Evolutionary conservation across 2,888 invertebrate species (phyloP).

Genomic region (Linyphia triangularis): DNA sequence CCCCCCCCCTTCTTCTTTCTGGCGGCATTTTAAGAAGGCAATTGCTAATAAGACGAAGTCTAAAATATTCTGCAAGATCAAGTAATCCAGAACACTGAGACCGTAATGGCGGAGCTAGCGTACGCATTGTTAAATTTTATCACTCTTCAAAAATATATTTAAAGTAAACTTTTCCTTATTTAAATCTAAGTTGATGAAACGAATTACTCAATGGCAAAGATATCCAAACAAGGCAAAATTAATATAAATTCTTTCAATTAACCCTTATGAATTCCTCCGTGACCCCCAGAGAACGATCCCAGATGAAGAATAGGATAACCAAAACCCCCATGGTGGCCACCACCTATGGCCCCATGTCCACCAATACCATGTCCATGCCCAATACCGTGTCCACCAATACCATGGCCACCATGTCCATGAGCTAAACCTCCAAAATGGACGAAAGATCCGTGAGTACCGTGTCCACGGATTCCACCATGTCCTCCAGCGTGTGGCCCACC

Average conservation of each 20-base stretch:
- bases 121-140: background rate
- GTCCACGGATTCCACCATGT: background rate
- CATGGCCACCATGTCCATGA: background rate
- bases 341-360: background rate
- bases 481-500: background rate
- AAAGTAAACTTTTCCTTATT: background rate
- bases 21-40: too few species aligned
- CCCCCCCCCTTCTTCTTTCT: too few species aligned
- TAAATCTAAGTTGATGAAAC: background rate
- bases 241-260: background rate
- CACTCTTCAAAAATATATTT: background rate
- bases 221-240: background rate
- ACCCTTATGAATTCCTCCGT: background rate
- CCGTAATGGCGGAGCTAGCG: background rate
- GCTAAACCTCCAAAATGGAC: conserved; percentile 5
- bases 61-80: background rate
- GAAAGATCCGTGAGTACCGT: background rate
- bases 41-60: too few species aligned
- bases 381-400: background rate
- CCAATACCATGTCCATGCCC: background rate
- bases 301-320: conserved; percentile 11
- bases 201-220: background rate
- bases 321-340: background rate
- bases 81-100: background rate
- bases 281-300: background rate